phyloP scores from a whole-genome alignment of 2,888 invertebrate genomes.

The Stenchaetothrips biformis region DNA sequence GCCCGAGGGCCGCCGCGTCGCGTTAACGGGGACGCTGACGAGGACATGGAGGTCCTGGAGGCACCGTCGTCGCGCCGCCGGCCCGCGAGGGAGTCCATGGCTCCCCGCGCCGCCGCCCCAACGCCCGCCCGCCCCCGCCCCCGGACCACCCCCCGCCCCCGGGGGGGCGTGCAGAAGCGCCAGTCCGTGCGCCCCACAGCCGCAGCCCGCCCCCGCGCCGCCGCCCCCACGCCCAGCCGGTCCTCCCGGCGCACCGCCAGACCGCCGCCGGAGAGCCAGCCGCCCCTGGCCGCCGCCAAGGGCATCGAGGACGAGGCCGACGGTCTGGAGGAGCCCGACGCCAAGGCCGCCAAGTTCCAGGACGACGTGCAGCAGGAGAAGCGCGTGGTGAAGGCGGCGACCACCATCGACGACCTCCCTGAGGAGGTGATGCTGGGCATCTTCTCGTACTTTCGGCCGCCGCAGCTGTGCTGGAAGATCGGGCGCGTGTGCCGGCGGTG shows the following conservation, averaged over 20 bases:
- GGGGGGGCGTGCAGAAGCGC: constrained; percentile 3
- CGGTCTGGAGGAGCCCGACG: not conserved
- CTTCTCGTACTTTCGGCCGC: constrained; percentile 15
- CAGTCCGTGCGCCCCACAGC: not conserved
- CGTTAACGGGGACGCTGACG: not conserved
- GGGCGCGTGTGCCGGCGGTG: constrained; percentile 13
- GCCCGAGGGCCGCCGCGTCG: not conserved
- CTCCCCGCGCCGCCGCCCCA: not conserved
- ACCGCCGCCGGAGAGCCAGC: too few species aligned
- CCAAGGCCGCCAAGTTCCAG: not conserved
- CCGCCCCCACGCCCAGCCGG: not conserved
- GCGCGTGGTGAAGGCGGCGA: not conserved
- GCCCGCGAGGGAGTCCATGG: not conserved
- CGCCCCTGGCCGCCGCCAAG: not conserved
- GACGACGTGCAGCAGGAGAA: not conserved
- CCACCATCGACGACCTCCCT: constrained; percentile 17
- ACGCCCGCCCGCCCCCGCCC: not conserved
- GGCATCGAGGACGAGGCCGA: not conserved
- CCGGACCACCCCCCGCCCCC: not conserved
- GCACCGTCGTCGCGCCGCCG: not conserved
- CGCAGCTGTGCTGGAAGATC: constrained; percentile 16
- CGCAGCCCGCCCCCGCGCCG: not conserved
- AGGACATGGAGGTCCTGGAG: not conserved
- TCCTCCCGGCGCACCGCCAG: not conserved
- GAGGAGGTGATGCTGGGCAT: constrained; percentile 20